phyloP scores from a whole-genome alignment of 2,113 vertebrate species.

The Ctenodactylus gundi region DNA sequence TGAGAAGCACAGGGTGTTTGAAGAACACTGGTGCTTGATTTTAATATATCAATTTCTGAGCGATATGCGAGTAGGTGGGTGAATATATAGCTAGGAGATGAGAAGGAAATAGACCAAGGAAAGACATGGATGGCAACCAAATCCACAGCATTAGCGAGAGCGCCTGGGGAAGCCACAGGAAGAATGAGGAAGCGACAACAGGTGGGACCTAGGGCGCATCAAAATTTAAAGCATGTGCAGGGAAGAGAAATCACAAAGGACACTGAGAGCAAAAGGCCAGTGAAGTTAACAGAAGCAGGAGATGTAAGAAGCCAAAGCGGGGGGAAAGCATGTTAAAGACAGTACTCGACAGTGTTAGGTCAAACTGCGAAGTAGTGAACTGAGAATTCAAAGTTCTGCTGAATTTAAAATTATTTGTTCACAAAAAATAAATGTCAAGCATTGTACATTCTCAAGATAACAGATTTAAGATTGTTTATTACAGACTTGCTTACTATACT shows the following conservation, averaged over 20 bases:
- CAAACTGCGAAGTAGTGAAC: not conserved
- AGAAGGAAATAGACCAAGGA: constrained; percentile 37
- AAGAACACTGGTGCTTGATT: not conserved
- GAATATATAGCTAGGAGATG: not conserved
- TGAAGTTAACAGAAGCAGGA: not conserved
- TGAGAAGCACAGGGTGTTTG: constrained; percentile 2
- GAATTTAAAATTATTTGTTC: not conserved
- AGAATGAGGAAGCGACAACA: not conserved
- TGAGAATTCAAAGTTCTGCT: constrained; percentile 3
- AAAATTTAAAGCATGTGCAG: not conserved
- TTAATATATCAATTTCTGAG: not conserved
- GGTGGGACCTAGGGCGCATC: not conserved
- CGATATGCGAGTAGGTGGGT: not conserved
- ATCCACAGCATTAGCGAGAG: not conserved
- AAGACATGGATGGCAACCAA: not conserved
- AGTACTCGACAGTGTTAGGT: not conserved
- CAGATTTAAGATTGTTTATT: not conserved
- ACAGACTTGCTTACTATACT: not conserved
- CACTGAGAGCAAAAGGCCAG: not conserved
- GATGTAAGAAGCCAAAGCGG: not conserved
- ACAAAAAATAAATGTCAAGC: not conserved
- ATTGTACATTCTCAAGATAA: not conserved
- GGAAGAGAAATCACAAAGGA: constrained; percentile 3
- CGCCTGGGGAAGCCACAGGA: not conserved
- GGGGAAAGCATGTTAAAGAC: not conserved